Percentiles rank a stretch among this genome's conserved stretches.
These are phyloP conservation scores for Microcebus lehilahytsara DNA, from an alignment of 2,113 vertebrate species.

Conservation along the genomic window DNA sequence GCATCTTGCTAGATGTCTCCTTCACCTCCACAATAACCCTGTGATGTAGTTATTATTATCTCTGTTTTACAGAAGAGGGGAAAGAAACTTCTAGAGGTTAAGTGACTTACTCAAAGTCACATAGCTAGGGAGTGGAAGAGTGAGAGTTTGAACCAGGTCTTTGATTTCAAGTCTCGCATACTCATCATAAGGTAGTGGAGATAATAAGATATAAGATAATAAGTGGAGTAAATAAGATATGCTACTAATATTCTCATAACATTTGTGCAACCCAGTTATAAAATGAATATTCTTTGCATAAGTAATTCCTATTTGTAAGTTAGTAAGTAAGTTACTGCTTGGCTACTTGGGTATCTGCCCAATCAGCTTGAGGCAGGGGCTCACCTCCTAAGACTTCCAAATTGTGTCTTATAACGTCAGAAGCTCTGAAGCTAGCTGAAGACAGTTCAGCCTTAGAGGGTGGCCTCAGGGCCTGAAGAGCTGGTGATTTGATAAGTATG, in stretches of 20 bases:
- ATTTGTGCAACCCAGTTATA: neutral
- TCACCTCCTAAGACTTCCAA: neutral
- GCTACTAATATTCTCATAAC: neutral
- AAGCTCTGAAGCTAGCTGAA: neutral
- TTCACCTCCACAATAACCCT: neutral
- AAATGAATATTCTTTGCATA: neutral
- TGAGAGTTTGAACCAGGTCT: neutral
- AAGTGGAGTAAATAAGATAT: neutral
- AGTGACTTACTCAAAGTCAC: neutral
- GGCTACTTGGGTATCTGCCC: neutral
- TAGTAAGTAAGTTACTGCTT: neutral
- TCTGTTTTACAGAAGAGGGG: neutral
- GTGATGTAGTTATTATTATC: neutral
- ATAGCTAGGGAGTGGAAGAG: neutral
- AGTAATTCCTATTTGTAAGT: neutral
- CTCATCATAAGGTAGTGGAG: neutral
- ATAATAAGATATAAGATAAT: neutral
- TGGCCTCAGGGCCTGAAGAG: neutral
- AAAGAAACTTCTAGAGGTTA: neutral
- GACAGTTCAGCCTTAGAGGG: neutral
- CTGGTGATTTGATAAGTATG: neutral
- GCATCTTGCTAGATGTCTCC: neutral
- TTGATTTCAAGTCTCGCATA: neutral
- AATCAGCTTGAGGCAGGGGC: neutral
- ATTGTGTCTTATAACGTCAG: neutral